These are phyloP conservation scores for Andrena marginata DNA, from an alignment of 2,888 invertebrate genomes.

Conservation along the genomic window DNA sequence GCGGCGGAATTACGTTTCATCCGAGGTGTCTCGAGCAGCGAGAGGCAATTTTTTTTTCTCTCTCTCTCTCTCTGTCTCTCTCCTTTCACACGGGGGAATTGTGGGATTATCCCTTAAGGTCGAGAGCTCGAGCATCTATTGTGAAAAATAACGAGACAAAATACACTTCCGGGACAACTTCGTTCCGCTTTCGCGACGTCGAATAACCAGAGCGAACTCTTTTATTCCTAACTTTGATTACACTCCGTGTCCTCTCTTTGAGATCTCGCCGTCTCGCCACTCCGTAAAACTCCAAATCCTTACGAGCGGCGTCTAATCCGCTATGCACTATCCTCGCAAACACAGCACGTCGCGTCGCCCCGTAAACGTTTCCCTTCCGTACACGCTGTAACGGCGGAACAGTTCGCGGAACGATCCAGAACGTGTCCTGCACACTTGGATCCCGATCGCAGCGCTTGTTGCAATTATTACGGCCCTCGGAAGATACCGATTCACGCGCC, in stretches of 20 bases:
- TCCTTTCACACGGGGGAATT: too few species aligned
- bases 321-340: not conserved
- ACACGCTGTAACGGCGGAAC: not conserved
- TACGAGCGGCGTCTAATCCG: not conserved
- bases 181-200: too few species aligned
- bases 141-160: too few species aligned
- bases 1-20: not conserved
- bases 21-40: not conserved
- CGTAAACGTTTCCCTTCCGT: not conserved
- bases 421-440: not conserved
- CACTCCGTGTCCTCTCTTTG: too few species aligned
- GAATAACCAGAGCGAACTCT: too few species aligned
- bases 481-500: not conserved
- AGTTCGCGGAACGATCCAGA: not conserved
- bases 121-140: too few species aligned
- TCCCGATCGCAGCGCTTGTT: not conserved
- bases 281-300: too few species aligned
- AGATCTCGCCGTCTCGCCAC: too few species aligned
- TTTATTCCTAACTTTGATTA: too few species aligned
- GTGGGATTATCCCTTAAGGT: too few species aligned
- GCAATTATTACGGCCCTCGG: conserved; percentile 13
- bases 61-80: too few species aligned
- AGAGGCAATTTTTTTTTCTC: not conserved
- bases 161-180: too few species aligned
- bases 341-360: not conserved